Evolutionary conservation across 2,888 invertebrate genomes (phyloP).

Genomic region (Lasioglossum oenotherae): DNA sequence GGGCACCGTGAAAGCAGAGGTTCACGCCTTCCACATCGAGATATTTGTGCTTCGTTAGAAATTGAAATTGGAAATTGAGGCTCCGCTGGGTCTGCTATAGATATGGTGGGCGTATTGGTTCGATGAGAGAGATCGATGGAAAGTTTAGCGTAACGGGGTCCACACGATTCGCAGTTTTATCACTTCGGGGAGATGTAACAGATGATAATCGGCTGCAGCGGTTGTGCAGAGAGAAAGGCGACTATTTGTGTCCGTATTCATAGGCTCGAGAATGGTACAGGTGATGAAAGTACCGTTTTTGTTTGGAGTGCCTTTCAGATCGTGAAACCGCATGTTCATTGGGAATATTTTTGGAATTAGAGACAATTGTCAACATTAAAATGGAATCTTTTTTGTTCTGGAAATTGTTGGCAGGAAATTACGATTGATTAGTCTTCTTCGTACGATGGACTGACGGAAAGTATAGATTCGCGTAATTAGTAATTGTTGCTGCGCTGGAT

Average conservation of each 20-base stretch:
- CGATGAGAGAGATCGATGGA: constrained; percentile 45
- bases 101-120: constrained; percentile 28
- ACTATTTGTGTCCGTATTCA: not conserved
- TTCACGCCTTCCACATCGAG: constrained; percentile 46
- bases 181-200: not conserved
- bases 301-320: not conserved
- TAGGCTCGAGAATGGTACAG: not conserved
- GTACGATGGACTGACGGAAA: too few relatives aligned
- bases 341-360: not conserved
- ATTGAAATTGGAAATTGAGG: constrained; percentile 46
- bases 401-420: not conserved
- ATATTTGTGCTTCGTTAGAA: constrained; percentile 44
- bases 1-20: constrained; percentile 57
- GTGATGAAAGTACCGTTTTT: not conserved
- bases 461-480: too few relatives aligned
- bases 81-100: constrained; percentile 34
- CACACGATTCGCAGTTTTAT: not conserved
- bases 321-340: not conserved
- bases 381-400: not conserved
- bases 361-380: too few relatives aligned
- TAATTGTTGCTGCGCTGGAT: too few relatives aligned
- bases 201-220: not conserved
- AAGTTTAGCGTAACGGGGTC: constrained; percentile 26
- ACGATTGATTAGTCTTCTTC: too few relatives aligned
- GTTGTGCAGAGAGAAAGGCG: not conserved